Percentiles rank a stretch among this genome's conserved stretches.
These are phyloP conservation scores for Gymnothorax javanicus DNA, from an alignment of 2,797 vertebrate genomes.

Conservation along the genomic window DNA sequence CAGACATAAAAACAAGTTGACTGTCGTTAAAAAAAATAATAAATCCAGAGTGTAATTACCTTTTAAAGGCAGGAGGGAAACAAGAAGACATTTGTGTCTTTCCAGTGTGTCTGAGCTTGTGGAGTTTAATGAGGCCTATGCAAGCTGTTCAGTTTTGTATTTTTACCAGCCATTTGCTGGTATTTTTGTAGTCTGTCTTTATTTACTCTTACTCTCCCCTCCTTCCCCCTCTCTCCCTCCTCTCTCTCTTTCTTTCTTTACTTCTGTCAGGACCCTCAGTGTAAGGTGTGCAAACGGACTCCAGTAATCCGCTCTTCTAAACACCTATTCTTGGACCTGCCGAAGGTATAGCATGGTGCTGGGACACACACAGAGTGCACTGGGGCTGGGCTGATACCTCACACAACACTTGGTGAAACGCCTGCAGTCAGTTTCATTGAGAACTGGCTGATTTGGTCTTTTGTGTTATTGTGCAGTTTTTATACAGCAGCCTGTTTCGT, in stretches of 20 bases:
- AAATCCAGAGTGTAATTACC: too few species aligned
- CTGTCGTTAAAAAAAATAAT: too few species aligned
- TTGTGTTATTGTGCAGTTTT: too few species aligned
- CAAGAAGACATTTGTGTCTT: neutral
- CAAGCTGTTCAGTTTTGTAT: neutral
- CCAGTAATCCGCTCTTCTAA: constrained; percentile 83
- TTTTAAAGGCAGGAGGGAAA: too few species aligned
- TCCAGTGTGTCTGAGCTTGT: too few species aligned
- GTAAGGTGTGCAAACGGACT: constrained; percentile 83
- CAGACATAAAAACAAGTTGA: too few species aligned
- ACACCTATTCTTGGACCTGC: constrained; percentile 91
- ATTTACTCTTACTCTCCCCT: neutral
- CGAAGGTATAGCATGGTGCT: constrained; percentile 71
- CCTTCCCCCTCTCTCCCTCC: neutral
- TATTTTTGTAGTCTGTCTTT: constrained; percentile 24
- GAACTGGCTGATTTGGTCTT: too few species aligned
- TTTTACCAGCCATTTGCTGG: neutral
- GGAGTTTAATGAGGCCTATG: too few species aligned
- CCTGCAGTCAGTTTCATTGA: too few species aligned
- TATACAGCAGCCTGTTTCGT: too few species aligned
- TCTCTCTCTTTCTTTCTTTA: neutral
- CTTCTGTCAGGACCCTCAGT: constrained; percentile 81
- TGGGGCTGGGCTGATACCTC: too few species aligned
- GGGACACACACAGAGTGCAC: neutral
- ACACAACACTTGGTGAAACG: too few species aligned